Evolutionary conservation across 2,797 vertebrate species (phyloP), one percentile per base, ranked within the genome.

Genomic region (Rhynchotus rufescens): DNA sequence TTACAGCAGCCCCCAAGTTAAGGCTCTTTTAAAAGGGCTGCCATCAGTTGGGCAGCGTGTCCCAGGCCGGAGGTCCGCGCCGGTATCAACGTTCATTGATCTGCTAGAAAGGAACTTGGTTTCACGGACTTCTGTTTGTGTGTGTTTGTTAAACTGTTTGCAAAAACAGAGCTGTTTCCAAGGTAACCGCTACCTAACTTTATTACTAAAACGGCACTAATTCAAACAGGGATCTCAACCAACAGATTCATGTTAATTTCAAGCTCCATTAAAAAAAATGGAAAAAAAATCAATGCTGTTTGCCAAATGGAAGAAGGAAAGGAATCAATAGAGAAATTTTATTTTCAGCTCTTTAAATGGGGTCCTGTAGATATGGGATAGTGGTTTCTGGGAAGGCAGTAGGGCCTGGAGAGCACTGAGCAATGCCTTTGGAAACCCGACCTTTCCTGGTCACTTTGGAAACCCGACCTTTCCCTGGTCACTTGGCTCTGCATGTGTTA

Each of bases 231-330:
- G 61, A 80, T 81, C 84, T 84, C 74, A 96, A 84, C 93, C 93
- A 93, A 95, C 74, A 86, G 77, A 78, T 93, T 94, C 77, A 30
- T 88, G 90, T 90, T 96, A 96, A 95, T 96, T 95, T 96, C 94
- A 96, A 96, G 94, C 93, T 93, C 90, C 87, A 96, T 94, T 96
- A 95, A 93, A 95, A 96, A 95, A 96, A 64, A 90, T 81, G 30
- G 25, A 73, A 78, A 87, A 52, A 94, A 84, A 88, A 92, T 92
- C 94, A 74, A 89, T 96, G 83, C 84, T 96, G 83, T 86, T 96
- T 3, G 5, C 78, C 83, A 93, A 91, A 91, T 93, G 71, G 88
- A 91, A 95, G 85, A 93, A 88, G 86, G 73, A 93, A 83, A 92
- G 6, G 72, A 95, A 95, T 94, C 93, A 60, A 96, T 94, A 75